Evolutionary conservation across 2,888 invertebrate species (phyloP), one percentile per base, ranked within the genome.

Genomic region (Oligia strigilis): DNA sequence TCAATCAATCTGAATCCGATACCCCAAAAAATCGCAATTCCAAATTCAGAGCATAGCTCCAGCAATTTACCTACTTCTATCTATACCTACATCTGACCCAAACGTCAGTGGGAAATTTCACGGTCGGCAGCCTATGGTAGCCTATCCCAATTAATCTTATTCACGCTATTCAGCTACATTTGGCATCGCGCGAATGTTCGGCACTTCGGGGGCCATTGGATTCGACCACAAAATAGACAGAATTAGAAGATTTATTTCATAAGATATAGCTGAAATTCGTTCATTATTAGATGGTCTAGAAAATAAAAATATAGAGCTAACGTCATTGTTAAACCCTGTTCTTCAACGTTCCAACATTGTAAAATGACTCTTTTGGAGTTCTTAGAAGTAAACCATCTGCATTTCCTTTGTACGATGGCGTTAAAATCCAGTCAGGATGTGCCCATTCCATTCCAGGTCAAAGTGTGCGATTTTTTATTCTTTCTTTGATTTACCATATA

Each of bases 71-170:
- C 4, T 49, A 49, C 72, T 67, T 69, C 76, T 75, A 84, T 78
- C 69, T 80, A 80, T 75, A 29, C 29, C 29, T 29, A 86, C 70
- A 82, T 83, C 71, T 81, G 78, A 81, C 81, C 80, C 67, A 55
- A 78, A 55, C 79, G 80, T 80, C 78, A 70, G 78, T 76, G 78
- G 46, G 76, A 83, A 82, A 86, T 87, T 87, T 88, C 79, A 85
- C 82, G 81, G 88, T 82, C 73, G 80, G 55, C 70, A 71, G 77
- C 79, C 75, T 80, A 74, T 76, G 78, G 70, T 40, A 40, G 40
- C 46, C 74, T 74, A 83, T 82, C 80, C 76, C 85, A 88, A 89
- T 90, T 89, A 88, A 89, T 90, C 88, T 89, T 90, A 89, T 90
- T 86, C 89, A 85, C 90, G 78, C 84, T 81, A 82, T 89, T 83